A percentile compares a stretch with the other conserved stretches of the same genome.
Conservation (phyloP, 2,888 invertebrate species). For the Lordiphosa fenestrarum region DNA sequence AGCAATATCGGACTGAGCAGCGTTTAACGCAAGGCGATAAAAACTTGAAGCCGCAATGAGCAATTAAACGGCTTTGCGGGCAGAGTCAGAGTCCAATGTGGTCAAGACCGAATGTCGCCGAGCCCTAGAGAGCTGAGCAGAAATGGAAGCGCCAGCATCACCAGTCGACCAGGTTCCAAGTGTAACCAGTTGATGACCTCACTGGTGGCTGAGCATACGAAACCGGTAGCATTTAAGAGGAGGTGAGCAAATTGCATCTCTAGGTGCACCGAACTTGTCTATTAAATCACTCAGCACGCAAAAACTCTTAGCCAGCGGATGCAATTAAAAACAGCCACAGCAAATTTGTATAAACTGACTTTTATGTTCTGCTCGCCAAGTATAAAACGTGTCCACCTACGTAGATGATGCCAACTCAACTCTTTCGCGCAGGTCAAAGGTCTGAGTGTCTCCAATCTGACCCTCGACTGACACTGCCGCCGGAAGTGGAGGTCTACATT, state of each 20-base stretch:
- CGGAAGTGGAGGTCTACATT: slow-evolving; percentile 48
- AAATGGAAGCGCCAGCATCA: slow-evolving; percentile 15
- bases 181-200: slow-evolving; percentile 7
- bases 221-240: too few species aligned
- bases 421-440: slow-evolving; percentile 32
- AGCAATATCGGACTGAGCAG: slow-evolving; percentile 15
- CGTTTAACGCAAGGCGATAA: slow-evolving; percentile 11
- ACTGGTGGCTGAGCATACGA: too few species aligned
- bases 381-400: slow-evolving; percentile 29
- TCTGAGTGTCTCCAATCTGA: slow-evolving; percentile 28
- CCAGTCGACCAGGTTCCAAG: slow-evolving; percentile 14
- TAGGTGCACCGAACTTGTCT: slow-evolving; percentile 1
- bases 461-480: slow-evolving; percentile 57
- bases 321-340: slow-evolving; percentile 9
- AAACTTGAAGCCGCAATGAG: slow-evolving; percentile 11
- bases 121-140: slow-evolving; percentile 5
- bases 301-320: slow-evolving; percentile 34
- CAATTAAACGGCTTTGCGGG: slow-evolving; percentile 32
- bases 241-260: too few species aligned
- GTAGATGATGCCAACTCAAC: slow-evolving; percentile 22
- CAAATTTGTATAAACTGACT: slow-evolving; percentile 31
- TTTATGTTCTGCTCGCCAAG: slow-evolving; percentile 34
- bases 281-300: not conserved
- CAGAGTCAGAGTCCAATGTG: slow-evolving; percentile 43
- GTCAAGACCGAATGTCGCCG: slow-evolving; percentile 26